phyloP scores from a whole-genome alignment of 2,888 invertebrate species.

The Dexiosoma caninum region DNA sequence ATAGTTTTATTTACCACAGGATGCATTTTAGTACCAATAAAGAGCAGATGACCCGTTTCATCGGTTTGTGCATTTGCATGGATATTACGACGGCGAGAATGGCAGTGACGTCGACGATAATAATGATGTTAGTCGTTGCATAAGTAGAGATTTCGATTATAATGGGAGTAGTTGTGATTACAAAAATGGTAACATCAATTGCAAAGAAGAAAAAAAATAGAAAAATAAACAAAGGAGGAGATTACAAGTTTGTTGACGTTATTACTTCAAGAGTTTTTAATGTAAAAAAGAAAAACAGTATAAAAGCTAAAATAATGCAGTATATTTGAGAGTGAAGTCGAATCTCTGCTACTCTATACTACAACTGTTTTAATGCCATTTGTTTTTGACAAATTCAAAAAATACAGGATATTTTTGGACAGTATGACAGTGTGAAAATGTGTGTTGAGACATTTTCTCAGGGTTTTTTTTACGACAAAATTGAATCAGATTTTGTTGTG shows the following conservation, averaged over 20 bases:
- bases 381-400: too few relatives aligned
- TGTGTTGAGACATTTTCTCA: too few relatives aligned
- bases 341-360: too few relatives aligned
- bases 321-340: too few relatives aligned
- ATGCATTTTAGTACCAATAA: conserved; percentile 51
- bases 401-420: too few relatives aligned
- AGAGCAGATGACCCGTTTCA: conserved; percentile 36
- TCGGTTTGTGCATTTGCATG: background rate
- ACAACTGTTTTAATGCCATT: too few relatives aligned
- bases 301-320: too few relatives aligned
- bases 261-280: background rate
- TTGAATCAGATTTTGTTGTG: too few relatives aligned
- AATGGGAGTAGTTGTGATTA: conserved; percentile 28
- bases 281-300: too few relatives aligned
- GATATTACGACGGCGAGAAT: conserved; percentile 12
- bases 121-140: conserved; percentile 9
- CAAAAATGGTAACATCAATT: conserved; percentile 53
- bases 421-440: too few relatives aligned
- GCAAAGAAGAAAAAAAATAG: conserved; percentile 18
- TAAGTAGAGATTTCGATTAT: conserved; percentile 8
- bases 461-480: too few relatives aligned
- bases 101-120: conserved; percentile 44
- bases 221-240: conserved; percentile 21
- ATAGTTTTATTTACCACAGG: conserved; percentile 44
- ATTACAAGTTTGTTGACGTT: conserved; percentile 41